phyloP scores from a whole-genome alignment of 2,113 vertebrate species.

The Balaeniceps rex region DNA sequence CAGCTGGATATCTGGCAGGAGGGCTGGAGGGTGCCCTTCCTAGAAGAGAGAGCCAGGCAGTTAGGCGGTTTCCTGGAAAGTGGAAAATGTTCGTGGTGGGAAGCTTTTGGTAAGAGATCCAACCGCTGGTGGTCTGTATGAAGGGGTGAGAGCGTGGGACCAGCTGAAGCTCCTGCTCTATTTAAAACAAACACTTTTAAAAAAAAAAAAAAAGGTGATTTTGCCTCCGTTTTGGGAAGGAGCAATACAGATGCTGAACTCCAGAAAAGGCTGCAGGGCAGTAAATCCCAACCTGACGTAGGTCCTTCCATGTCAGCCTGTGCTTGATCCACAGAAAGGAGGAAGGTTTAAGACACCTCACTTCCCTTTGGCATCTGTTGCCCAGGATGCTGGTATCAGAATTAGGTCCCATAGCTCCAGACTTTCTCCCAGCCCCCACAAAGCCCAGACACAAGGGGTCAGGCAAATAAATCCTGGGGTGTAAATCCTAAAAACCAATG shows the following conservation, averaged over 20 bases:
- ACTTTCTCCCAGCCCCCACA: not conserved
- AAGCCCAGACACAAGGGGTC: not conserved
- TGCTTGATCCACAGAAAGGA: not conserved
- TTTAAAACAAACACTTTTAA: not conserved
- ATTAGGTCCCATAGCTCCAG: not conserved
- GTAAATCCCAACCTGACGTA: not conserved
- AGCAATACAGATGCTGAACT: not conserved
- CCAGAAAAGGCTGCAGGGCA: not conserved
- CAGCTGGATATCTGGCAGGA: not conserved
- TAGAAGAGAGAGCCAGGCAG: not conserved
- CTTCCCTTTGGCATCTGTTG: not conserved
- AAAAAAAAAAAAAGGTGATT: not conserved
- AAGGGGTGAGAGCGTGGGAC: not conserved
- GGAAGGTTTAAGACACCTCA: not conserved
- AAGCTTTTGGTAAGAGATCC: not conserved
- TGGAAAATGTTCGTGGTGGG: not conserved
- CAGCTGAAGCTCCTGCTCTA: not conserved
- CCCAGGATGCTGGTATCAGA: not conserved
- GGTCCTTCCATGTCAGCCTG: not conserved
- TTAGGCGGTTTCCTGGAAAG: not conserved
- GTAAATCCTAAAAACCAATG: not conserved
- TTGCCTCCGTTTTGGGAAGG: not conserved
- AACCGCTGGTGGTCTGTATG: not conserved
- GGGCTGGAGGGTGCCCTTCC: not conserved
- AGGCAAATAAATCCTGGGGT: not conserved